Evolutionary conservation across 2,113 vertebrate species (phyloP).

Genomic region (Condylura cristata): DNA sequence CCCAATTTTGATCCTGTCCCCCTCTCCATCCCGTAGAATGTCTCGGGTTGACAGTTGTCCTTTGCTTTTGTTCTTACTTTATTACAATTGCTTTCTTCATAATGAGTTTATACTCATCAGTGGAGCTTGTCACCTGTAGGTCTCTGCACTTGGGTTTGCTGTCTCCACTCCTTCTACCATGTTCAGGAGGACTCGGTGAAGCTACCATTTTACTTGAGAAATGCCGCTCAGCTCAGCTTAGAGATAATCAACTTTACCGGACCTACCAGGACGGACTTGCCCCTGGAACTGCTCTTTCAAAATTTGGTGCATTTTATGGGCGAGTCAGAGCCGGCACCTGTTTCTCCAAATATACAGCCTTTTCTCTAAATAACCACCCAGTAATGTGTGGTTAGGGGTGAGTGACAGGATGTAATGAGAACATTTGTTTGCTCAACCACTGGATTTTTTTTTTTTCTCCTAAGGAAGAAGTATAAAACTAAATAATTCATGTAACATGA

Average conservation of each 20-base stretch:
- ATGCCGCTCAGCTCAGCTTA: background rate
- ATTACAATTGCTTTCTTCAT: too few relatives aligned
- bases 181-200: background rate
- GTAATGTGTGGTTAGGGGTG: conserved; percentile 20
- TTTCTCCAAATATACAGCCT: conserved; percentile 32
- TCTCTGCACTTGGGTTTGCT: background rate
- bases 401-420: conserved; percentile 65
- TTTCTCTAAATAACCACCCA: conserved; percentile 57
- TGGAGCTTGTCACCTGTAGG: background rate
- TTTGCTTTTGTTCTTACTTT: too few relatives aligned
- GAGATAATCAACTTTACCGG: conserved; percentile 2
- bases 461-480: conserved; percentile 60
- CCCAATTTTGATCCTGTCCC: too few relatives aligned
- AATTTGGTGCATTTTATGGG: conserved; percentile 43
- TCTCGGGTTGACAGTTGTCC: too few relatives aligned
- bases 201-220: conserved; percentile 3
- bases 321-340: background rate
- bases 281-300: conserved; percentile 65
- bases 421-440: conserved; percentile 52
- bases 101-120: background rate
- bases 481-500: conserved; percentile 49
- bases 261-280: background rate
- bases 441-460: conserved; percentile 51
- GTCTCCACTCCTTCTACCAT: background rate
- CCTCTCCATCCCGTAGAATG: too few relatives aligned